phyloP scores from a whole-genome alignment of 2,797 vertebrate species.

The Leptatherina wallacei region DNA sequence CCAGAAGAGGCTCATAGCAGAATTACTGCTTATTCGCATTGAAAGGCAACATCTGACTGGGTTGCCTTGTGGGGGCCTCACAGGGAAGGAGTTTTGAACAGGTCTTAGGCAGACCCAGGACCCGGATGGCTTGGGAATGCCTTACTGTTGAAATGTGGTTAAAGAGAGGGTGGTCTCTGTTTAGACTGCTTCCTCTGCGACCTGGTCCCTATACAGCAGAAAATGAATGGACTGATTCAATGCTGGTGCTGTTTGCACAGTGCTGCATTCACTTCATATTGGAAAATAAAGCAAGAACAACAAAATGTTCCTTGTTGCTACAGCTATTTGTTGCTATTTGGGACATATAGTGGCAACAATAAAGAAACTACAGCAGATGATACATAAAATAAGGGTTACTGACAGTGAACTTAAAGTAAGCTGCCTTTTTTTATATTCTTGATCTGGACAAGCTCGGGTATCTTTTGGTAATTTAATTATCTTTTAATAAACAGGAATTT shows the following conservation, averaged over 20 bases:
- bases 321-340: background rate
- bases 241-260: constrained; percentile 34
- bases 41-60: background rate
- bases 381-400: background rate
- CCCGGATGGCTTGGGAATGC: background rate
- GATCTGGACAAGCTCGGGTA: background rate
- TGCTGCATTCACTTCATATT: constrained; percentile 30
- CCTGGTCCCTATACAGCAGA: background rate
- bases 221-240: background rate
- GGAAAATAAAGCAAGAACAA: background rate
- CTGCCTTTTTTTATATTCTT: background rate
- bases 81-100: background rate
- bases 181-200: background rate
- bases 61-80: background rate
- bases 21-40: too few relatives aligned
- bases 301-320: background rate
- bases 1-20: too few relatives aligned
- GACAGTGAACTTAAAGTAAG: background rate
- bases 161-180: background rate
- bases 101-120: background rate
- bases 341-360: background rate
- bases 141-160: background rate
- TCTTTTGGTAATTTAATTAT: background rate
- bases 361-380: background rate
- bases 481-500: background rate